Base-by-base conservation (phyloP, 1,140 invertebrate species). In the Aradophagus sp. region DNA sequence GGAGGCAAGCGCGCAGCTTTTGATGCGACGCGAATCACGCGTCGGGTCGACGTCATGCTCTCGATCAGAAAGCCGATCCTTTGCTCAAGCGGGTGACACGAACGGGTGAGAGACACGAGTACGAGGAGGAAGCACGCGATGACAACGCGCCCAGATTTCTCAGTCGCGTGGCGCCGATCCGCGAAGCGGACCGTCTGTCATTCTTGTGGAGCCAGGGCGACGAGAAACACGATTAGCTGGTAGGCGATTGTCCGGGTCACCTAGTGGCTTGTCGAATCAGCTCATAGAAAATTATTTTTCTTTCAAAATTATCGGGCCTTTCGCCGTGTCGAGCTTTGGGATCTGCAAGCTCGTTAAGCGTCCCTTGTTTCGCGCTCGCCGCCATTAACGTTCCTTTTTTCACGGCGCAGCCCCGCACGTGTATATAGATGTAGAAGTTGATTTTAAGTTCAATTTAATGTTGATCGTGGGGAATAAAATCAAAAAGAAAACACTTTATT, bases 261-360 rank as follows among this genome's bases (percentile, higher is more conserved):
- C 41, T 32, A 44, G 38, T 48, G 67, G 19, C 63, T 39, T 61
- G 45, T 11, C 23, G 36, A 72, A 77, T 77, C 61, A 74, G 75
- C 69, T 79, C 76, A 80, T 82, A 81, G 80, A 80, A 81, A 83
- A 81, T 83, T 80, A 81, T 82, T 79, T 81, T 82, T 81, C 79
- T 80, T 84, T 83, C 76, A 84, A 81, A 81, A 83, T 81, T 71
- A 82, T 77, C 78, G 71, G 59, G 69, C 76, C 72, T 77, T 75
- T 76, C 63, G 74, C 73, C 63, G 74, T 61, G 67, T 61, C 69
- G 70, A 72, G 76, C 75, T 58, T 47, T 36, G 36, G 71, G 47
- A 55, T 71, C 58, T 42, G 75, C 82, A 84, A 84, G 79, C 80
- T 84, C 83, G 80, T 84, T 81, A 84, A 77, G 71, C 77, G 73